Base-by-base conservation (phyloP, 2,113 vertebrate genomes). In the Pseudopodoces humilis region DNA sequence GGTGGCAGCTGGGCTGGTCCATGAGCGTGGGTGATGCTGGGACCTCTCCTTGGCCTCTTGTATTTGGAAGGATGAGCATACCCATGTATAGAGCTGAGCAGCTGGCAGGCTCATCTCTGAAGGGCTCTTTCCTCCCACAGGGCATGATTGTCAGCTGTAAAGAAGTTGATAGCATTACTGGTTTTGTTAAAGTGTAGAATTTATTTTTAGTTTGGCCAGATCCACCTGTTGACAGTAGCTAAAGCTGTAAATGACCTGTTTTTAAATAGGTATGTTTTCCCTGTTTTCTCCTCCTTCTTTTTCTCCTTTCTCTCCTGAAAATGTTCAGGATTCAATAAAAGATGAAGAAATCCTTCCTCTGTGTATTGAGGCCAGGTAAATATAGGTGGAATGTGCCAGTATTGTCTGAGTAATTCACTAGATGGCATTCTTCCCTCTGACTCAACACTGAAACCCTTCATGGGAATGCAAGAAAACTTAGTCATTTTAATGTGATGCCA, bases 151-250 rank as follows among this genome's bases (percentile, higher is more conserved):
- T 69, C 14, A 2, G 20, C 59, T 4, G 0, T 63, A 27, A 28
- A 68, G 43, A 81, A 86, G 33, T 68, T 83, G 56, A 15, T 86
- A 62, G 19, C 68, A 27, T 63, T 60, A 23, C 68, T 75, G 55
- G 2, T 84, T 89, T 65, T 84, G 62, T 76, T 89, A 9, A 94
- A 80, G 13, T 68, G 8, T 58, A 68, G 18, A 64, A 68, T 75
- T 88, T 92, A 69, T 81, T 93, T 94, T 92, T 79, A 56, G 49
- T 92, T 88, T 78, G 69, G 25, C 64, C 72, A 52, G 44, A 71
- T 79, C 49, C 49, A 92, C 52, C 62, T 72, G 72, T 53, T 83
- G 27, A 64, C 47, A 49, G 68, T 83, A 81, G 64, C 56, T 88
- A 75, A 28, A 78, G 50, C 67, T 94, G 35, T 78, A 78, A 94